Percentiles rank a stretch among this genome's conserved stretches.
Conservation (phyloP, 2,113 vertebrate species). For the Otus sunia region DNA sequence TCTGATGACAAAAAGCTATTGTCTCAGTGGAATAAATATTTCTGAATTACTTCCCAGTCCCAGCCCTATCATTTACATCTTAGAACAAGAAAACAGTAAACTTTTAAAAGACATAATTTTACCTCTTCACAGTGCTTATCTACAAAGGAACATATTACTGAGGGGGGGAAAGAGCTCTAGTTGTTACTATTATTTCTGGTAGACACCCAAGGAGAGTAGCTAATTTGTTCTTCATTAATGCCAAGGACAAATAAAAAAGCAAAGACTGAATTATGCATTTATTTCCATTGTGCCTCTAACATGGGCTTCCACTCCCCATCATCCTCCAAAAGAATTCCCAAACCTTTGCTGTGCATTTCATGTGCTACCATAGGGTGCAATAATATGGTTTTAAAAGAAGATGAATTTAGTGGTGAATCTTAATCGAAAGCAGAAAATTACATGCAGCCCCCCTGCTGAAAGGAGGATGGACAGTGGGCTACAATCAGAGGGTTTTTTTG, state of each 20-base stretch:
- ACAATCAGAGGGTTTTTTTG: neutral
- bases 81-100: constrained; percentile 77
- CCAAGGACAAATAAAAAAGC: constrained; percentile 81
- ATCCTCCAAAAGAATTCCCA: constrained; percentile 62
- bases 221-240: constrained; percentile 84
- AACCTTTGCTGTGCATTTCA: constrained; percentile 67
- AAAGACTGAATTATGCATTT: constrained; percentile 74
- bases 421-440: constrained; percentile 67
- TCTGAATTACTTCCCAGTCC: constrained; percentile 76
- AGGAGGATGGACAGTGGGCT: constrained; percentile 43
- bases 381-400: constrained; percentile 59
- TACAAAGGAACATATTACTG: constrained; percentile 85
- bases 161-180: constrained; percentile 46
- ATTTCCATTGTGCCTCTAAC: constrained; percentile 67
- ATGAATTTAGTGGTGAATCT: constrained; percentile 63
- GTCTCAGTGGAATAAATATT: constrained; percentile 75
- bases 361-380: constrained; percentile 55
- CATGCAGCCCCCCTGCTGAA: constrained; percentile 46
- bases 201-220: constrained; percentile 81
- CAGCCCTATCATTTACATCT: constrained; percentile 77
- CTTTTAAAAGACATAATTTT: constrained; percentile 81
- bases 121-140: constrained; percentile 83
- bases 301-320: constrained; percentile 49
- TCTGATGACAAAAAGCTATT: constrained; percentile 73
- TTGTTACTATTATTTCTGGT: constrained; percentile 81